These are phyloP conservation scores for Melozone crissalis DNA, from an alignment of 2,113 vertebrate species.

Conservation along the genomic window DNA sequence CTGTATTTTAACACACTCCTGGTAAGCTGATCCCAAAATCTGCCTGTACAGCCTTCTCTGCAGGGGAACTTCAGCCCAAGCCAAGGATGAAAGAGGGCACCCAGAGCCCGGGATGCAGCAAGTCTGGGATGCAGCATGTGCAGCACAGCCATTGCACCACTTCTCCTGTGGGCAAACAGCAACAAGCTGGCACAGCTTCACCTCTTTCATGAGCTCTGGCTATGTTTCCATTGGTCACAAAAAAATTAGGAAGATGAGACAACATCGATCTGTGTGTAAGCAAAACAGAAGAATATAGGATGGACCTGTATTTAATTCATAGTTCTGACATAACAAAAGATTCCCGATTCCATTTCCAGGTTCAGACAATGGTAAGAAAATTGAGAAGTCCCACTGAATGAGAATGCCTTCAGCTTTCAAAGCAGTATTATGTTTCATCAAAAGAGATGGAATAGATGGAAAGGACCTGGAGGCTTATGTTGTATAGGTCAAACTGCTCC, in stretches of 20 bases:
- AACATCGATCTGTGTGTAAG: accelerated
- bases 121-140: background rate
- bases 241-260: background rate
- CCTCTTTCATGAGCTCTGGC: background rate
- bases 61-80: background rate
- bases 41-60: background rate
- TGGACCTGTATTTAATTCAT: background rate
- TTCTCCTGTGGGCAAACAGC: background rate
- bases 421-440: background rate
- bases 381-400: background rate
- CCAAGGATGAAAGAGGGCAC: background rate
- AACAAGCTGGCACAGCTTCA: background rate
- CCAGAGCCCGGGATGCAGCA: background rate
- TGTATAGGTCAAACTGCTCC: background rate
- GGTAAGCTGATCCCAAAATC: background rate
- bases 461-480: background rate
- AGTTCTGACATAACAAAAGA: background rate
- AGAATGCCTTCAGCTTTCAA: background rate
- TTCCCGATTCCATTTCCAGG: background rate
- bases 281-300: background rate
- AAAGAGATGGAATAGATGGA: background rate
- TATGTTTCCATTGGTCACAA: background rate
- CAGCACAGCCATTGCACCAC: background rate
- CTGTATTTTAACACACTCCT: background rate
- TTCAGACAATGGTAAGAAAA: background rate